These are phyloP conservation scores for Rostratula benghalensis DNA, from an alignment of 2,113 vertebrate species.

Conservation along the genomic window DNA sequence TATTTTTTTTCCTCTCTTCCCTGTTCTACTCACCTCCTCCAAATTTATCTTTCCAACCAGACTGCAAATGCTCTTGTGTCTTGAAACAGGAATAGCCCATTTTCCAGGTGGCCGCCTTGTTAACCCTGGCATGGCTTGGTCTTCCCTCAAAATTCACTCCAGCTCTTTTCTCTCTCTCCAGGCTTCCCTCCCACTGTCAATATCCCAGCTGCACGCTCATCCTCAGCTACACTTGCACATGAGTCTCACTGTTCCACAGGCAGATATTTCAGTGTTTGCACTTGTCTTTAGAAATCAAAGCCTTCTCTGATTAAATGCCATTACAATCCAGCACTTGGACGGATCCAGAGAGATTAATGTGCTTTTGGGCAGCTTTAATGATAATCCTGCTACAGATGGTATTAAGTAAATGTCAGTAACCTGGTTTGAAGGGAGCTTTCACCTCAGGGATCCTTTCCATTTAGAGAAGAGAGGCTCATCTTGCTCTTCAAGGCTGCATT, in stretches of 20 bases:
- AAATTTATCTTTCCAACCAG: not conserved
- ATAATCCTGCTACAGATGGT: slow-evolving; percentile 61
- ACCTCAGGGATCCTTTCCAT: slow-evolving; percentile 64
- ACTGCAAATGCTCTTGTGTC: not conserved
- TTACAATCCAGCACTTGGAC: slow-evolving; percentile 56
- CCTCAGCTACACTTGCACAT: slow-evolving; percentile 13
- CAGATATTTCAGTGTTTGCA: slow-evolving; percentile 63
- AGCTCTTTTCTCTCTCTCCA: not conserved
- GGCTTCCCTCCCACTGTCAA: not conserved
- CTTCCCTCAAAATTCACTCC: not conserved
- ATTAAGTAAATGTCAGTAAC: slow-evolving; percentile 71
- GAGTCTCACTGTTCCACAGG: slow-evolving; percentile 57
- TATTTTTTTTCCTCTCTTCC: not conserved
- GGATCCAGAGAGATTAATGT: slow-evolving; percentile 69
- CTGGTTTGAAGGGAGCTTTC: slow-evolving; percentile 64
- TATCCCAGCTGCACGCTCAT: not conserved
- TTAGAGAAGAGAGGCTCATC: slow-evolving; percentile 42
- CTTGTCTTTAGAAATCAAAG: slow-evolving; percentile 75
- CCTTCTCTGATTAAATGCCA: slow-evolving; percentile 71
- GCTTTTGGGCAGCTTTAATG: slow-evolving; percentile 65
- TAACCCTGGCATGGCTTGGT: not conserved
- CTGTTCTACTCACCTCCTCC: not conserved
- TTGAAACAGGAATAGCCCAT: not conserved
- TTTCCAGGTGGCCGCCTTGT: not conserved
- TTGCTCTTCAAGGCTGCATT: slow-evolving; percentile 39